phyloP scores from a whole-genome alignment of 2,113 vertebrate species.

The Aplodontia rufa region DNA sequence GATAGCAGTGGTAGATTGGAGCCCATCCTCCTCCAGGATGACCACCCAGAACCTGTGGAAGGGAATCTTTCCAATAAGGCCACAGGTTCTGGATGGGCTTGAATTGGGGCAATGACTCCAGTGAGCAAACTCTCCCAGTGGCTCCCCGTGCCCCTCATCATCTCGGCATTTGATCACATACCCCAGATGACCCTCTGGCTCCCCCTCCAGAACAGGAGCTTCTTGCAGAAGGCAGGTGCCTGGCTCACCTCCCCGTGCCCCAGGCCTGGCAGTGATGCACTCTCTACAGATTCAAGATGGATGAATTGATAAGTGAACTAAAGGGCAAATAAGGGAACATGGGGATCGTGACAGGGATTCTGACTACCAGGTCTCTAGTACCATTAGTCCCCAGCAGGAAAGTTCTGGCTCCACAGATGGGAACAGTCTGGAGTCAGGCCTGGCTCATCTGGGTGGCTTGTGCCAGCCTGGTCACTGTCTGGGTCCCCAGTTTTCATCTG shows the following conservation, averaged over 20 bases:
- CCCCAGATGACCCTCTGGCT: not conserved
- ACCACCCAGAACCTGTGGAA: no score
- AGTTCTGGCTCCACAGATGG: not conserved
- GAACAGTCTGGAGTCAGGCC: not conserved
- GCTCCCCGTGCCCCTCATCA: no score
- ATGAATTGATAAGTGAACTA: not conserved
- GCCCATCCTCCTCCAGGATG: fast-evolving
- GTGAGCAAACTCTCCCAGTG: no score
- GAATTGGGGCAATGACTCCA: not conserved
- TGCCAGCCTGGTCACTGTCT: fast-evolving
- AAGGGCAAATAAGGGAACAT: not conserved
- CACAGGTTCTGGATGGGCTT: not conserved
- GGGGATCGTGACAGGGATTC: fast-evolving
- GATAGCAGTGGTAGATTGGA: no score
- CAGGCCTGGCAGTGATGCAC: fast-evolving
- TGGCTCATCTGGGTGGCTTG: not conserved
- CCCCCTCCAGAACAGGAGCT: not conserved
- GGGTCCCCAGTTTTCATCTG: not conserved
- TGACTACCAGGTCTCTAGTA: not conserved
- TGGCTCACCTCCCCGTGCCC: no score
- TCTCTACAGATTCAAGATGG: not conserved
- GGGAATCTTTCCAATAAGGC: not conserved
- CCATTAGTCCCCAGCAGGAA: not conserved
- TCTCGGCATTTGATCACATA: no score
- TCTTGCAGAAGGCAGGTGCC: no score